Conservation (phyloP, 1,140 invertebrate species). For the Drosophila dunni region DNA sequence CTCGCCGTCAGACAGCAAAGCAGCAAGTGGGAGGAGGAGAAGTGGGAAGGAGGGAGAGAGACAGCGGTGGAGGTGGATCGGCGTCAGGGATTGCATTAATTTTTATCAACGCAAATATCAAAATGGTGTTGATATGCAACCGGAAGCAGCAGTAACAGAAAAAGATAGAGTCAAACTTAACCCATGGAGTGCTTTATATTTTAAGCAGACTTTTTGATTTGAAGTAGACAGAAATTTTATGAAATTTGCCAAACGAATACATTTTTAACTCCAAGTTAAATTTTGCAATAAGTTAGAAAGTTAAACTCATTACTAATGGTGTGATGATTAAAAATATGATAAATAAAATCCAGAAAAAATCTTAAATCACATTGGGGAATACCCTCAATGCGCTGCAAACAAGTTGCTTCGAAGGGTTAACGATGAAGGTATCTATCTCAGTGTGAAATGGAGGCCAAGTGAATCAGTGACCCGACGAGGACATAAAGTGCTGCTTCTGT, state of each 20-base stretch:
- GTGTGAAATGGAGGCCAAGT: slow-evolving; percentile 53
- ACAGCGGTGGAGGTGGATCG: neutral
- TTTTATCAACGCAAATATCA: slow-evolving; percentile 75
- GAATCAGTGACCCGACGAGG: slow-evolving; percentile 72
- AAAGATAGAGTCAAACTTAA: neutral
- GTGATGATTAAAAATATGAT: no score
- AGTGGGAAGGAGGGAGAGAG: neutral
- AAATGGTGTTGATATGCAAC: slow-evolving; percentile 52
- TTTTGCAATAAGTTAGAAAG: no score
- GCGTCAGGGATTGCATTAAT: slow-evolving; percentile 41
- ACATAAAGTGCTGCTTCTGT: slow-evolving; percentile 56
- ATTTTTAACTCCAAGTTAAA: no score
- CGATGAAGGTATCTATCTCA: slow-evolving; percentile 1
- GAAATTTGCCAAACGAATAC: no score
- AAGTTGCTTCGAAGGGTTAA: neutral
- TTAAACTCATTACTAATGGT: no score
- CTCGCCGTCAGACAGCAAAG: slow-evolving; percentile 33
- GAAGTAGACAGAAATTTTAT: no score
- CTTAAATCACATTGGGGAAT: no score
- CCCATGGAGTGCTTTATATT: no score
- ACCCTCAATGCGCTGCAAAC: no score
- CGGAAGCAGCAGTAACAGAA: slow-evolving; percentile 3
- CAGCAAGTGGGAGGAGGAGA: neutral
- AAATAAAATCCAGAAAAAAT: no score
- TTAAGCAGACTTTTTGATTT: no score